These are phyloP conservation scores for Eretmochelys imbricata DNA, from an alignment of 2,113 vertebrate species.

Conservation along the genomic window DNA sequence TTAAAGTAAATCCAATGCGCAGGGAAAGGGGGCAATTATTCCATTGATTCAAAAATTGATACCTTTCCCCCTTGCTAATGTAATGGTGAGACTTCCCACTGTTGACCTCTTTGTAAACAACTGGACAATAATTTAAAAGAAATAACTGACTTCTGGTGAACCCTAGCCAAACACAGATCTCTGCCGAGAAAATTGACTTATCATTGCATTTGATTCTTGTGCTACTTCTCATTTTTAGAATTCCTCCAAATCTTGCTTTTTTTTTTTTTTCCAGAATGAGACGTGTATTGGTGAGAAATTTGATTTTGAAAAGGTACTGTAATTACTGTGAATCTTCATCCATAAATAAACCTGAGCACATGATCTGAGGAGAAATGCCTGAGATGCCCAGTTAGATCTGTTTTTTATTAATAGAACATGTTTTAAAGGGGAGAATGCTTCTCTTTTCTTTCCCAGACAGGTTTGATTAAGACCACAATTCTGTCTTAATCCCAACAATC, in stretches of 20 bases:
- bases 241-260: background rate
- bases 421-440: background rate
- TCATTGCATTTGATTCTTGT: background rate
- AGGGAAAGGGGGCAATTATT: background rate
- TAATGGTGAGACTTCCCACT: background rate
- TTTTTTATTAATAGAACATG: background rate
- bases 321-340: fast-evolving
- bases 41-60: background rate
- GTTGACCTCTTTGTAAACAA: background rate
- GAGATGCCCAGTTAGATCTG: background rate
- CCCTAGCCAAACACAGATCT: fast-evolving
- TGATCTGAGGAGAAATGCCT: background rate
- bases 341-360: background rate
- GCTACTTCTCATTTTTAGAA: fast-evolving
- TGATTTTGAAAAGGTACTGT: background rate
- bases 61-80: background rate
- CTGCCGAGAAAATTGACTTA: fast-evolving
- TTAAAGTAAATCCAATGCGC: background rate
- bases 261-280: background rate
- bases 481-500: background rate
- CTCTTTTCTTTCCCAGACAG: background rate
- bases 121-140: background rate
- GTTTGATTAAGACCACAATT: background rate
- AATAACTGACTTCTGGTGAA: fast-evolving
- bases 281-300: background rate